Evolutionary conservation across 2,888 invertebrate species (phyloP).

Genomic region (Leucoma salicis): DNA sequence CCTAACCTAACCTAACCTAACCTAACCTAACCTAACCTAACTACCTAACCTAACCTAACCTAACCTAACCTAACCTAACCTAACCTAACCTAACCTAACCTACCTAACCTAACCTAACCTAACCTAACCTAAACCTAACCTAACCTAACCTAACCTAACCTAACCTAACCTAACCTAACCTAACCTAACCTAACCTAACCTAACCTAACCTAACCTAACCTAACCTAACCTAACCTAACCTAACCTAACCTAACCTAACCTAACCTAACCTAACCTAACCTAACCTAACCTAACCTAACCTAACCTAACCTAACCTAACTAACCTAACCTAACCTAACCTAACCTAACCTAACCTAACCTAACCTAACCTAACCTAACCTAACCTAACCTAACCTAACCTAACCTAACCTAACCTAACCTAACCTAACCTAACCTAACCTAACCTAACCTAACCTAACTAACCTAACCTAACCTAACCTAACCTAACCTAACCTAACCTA

Average conservation of each 20-base stretch:
- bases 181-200: constrained; percentile 12
- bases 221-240: constrained; percentile 16
- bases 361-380: constrained; percentile 28
- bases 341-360: constrained; percentile 22
- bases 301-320: constrained; percentile 11
- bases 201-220: constrained; percentile 13
- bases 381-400: constrained; percentile 24
- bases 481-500: constrained; percentile 14
- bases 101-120: constrained; percentile 14
- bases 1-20: constrained; percentile 29
- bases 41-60: constrained; percentile 30
- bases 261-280: constrained; percentile 12
- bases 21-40: constrained; percentile 30
- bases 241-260: constrained; percentile 15
- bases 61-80: constrained; percentile 29
- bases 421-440: constrained; percentile 13
- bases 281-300: constrained; percentile 8
- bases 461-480: constrained; percentile 22
- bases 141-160: constrained; percentile 27
- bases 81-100: constrained; percentile 24
- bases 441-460: constrained; percentile 24
- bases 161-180: constrained; percentile 18
- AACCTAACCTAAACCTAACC: constrained; percentile 24
- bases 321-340: constrained; percentile 4
- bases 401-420: constrained; percentile 20